Conservation (phyloP, 1,140 invertebrate genomes). For the Chrysomallon squamiferum region DNA sequence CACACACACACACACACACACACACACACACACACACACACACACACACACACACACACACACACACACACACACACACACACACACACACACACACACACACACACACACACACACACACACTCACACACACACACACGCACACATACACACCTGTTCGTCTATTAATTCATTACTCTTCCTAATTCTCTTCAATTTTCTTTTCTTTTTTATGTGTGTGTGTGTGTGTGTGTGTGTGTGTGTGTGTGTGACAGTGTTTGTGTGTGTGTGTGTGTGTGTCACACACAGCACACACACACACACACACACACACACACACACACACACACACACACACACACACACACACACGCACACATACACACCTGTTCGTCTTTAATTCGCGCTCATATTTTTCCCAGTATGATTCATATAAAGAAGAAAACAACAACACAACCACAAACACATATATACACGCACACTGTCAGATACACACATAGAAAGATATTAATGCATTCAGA, state of each 20-base stretch:
- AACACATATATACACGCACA: no score
- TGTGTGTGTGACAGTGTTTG: background rate
- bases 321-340: background rate
- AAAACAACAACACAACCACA: no score
- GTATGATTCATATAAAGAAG: no score
- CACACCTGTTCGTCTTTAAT: no score
- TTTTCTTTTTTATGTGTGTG: background rate
- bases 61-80: background rate
- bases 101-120: background rate
- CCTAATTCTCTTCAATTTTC: background rate
- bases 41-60: background rate
- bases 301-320: background rate
- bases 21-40: no score
- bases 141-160: background rate
- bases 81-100: background rate
- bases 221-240: background rate
- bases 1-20: background rate
- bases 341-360: background rate
- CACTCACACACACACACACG: background rate
- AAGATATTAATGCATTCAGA: no score
- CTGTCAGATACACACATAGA: no score
- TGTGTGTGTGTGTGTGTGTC: background rate
- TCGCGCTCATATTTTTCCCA: no score
- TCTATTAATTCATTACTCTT: no score
- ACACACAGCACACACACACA: background rate